Evolutionary conservation across 2,888 invertebrate species (phyloP).

Genomic region (Drosophila villosipedis): DNA sequence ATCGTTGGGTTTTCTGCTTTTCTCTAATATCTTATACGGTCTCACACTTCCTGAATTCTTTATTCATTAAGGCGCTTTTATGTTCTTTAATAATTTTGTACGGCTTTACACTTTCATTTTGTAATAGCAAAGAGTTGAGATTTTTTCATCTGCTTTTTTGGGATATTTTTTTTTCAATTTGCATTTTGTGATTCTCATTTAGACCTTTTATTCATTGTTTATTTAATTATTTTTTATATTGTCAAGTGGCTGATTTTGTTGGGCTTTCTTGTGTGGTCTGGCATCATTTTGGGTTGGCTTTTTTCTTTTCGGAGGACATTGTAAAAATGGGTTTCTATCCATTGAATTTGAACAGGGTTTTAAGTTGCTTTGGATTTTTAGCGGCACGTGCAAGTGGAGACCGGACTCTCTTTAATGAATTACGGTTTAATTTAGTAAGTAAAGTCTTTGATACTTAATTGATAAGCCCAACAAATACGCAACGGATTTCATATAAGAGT

Average conservation of each 20-base stretch:
- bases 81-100: constrained; percentile 70
- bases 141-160: constrained; percentile 27
- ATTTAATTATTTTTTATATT: constrained; percentile 78
- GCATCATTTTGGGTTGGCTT: constrained; percentile 40
- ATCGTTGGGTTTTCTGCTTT: background rate
- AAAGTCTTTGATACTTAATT: constrained; percentile 67
- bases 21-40: constrained; percentile 6
- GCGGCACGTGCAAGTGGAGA: constrained; percentile 57
- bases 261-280: constrained; percentile 46
- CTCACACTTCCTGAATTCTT: constrained; percentile 33
- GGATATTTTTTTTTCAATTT: constrained; percentile 65
- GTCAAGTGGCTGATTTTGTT: constrained; percentile 71
- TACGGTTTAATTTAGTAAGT: constrained; percentile 42
- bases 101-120: constrained; percentile 64
- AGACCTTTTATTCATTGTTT: constrained; percentile 73
- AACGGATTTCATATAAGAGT: constrained; percentile 3
- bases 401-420: constrained; percentile 38
- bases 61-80: constrained; percentile 66
- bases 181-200: constrained; percentile 70
- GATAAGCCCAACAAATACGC: constrained; percentile 52
- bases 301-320: constrained; percentile 13
- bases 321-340: constrained; percentile 13
- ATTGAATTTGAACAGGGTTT: constrained; percentile 29
- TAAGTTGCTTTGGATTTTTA: constrained; percentile 17
- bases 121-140: constrained; percentile 30